A percentile compares a stretch with the other conserved stretches of the same genome.
These are phyloP conservation scores for Cinclus mexicanus DNA, from an alignment of 2,113 vertebrate genomes.

Conservation along the genomic window DNA sequence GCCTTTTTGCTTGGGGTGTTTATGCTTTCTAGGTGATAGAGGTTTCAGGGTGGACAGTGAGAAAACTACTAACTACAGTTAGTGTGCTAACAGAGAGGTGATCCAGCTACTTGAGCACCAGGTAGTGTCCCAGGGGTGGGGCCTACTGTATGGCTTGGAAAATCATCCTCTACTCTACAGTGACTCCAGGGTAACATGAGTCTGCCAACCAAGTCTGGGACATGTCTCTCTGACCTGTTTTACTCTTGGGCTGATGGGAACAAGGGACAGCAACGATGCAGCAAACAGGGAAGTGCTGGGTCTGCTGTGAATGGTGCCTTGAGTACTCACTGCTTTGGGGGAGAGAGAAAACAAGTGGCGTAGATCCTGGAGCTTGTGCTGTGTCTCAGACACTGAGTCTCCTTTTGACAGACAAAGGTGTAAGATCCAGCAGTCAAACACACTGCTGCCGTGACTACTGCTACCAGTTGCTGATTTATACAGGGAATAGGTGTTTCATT, in stretches of 20 bases:
- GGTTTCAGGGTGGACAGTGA: neutral
- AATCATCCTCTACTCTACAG: neutral
- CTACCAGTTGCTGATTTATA: neutral
- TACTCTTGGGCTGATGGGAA: neutral
- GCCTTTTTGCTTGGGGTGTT: rapidly evolving
- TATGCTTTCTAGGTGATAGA: neutral
- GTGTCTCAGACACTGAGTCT: neutral
- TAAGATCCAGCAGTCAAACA: neutral
- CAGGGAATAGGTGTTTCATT: neutral
- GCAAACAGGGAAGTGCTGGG: neutral
- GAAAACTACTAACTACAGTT: neutral
- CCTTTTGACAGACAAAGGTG: neutral
- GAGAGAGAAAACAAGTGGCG: rapidly evolving
- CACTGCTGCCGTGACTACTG: rapidly evolving
- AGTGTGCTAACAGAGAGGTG: neutral
- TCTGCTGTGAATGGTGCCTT: neutral
- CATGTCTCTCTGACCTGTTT: neutral
- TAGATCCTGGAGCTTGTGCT: neutral
- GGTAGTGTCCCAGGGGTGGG: neutral
- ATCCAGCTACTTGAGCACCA: neutral
- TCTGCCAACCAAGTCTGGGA: neutral
- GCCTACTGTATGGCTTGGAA: neutral
- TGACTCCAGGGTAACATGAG: neutral
- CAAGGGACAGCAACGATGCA: neutral
- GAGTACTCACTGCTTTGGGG: neutral